Evolutionary conservation across 2,888 invertebrate species (phyloP).

Genomic region (Molorchus minor): DNA sequence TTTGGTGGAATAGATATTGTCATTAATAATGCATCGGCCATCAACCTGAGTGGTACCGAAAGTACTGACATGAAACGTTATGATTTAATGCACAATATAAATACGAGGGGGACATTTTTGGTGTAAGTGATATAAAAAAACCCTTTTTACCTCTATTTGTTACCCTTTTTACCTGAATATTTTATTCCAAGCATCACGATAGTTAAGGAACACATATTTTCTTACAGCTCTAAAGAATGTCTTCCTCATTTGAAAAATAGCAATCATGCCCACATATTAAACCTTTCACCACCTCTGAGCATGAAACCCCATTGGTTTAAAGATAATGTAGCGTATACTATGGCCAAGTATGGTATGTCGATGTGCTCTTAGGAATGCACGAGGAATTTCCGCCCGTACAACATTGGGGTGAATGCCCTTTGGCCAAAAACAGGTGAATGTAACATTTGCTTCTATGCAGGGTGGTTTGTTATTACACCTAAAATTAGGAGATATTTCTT

Average conservation of each 20-base stretch:
- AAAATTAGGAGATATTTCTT: too few relatives aligned
- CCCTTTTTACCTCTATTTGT: neutral
- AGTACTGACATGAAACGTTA: constrained; percentile 94
- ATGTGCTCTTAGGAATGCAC: constrained; percentile 98
- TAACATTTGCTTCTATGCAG: too few relatives aligned
- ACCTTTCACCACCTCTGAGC: constrained; percentile 93
- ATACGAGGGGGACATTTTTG: constrained; percentile 93
- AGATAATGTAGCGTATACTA: constrained; percentile 94
- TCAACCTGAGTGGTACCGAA: constrained; percentile 82
- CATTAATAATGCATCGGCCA: constrained; percentile 97
- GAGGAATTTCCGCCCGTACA: constrained; percentile 85
- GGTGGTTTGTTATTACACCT: too few relatives aligned
- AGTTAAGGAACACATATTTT: neutral
- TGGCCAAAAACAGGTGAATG: constrained; percentile 90
- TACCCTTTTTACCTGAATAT: too few relatives aligned
- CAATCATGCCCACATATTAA: constrained; percentile 91
- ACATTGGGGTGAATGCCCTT: constrained; percentile 92
- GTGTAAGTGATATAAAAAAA: constrained; percentile 70
- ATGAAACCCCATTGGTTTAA: constrained; percentile 91
- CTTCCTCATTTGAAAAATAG: constrained; percentile 88
- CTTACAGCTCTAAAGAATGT: constrained; percentile 85
- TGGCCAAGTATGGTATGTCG: constrained; percentile 99
- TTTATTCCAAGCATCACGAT: too few relatives aligned
- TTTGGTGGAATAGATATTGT: constrained; percentile 97
- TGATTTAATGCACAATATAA: constrained; percentile 95